A percentile compares a stretch with the other conserved stretches of the same genome.
These are phyloP conservation scores for Sphenopsis melanotis DNA, from an alignment of 2,797 vertebrate genomes.

Conservation along the genomic window DNA sequence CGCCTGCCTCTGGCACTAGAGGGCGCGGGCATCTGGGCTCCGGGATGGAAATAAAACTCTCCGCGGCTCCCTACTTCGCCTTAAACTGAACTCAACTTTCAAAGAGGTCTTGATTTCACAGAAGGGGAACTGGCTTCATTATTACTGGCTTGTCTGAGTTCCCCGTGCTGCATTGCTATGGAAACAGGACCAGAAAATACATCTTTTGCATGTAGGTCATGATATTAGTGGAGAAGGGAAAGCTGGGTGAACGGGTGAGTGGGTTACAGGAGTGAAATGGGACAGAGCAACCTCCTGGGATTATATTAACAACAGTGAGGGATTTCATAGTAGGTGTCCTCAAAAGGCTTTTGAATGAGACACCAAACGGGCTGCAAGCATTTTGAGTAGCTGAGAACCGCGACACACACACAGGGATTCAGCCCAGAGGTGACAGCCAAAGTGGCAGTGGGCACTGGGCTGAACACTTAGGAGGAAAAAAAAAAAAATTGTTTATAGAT, in stretches of 20 bases:
- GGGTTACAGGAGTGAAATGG: not conserved
- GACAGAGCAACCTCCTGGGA: not conserved
- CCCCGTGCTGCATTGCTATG: slow-evolving; percentile 72
- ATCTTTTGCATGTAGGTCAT: slow-evolving; percentile 74
- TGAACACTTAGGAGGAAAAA: not conserved
- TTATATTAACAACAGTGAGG: not conserved
- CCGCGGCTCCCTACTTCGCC: rapidly evolving
- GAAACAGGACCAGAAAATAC: slow-evolving; percentile 71
- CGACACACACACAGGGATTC: not conserved
- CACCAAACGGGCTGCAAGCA: not conserved
- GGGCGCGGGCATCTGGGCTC: not conserved
- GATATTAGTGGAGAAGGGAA: slow-evolving; percentile 56
- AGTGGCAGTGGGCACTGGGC: not conserved
- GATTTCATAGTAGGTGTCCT: not conserved
- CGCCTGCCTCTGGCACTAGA: slow-evolving; percentile 1
- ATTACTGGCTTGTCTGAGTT: slow-evolving; percentile 28
- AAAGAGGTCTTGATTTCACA: not conserved
- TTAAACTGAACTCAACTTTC: not conserved
- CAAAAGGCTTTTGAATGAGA: not conserved
- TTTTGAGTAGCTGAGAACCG: not conserved
- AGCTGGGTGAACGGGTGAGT: slow-evolving; percentile 32
- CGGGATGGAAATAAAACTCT: not conserved
- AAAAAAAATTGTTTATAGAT: not conserved
- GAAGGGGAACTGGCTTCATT: not conserved
- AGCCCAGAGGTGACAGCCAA: not conserved